These are phyloP conservation scores for Cebus imitator DNA, from an alignment of 2,113 vertebrate species.

Conservation along the genomic window DNA sequence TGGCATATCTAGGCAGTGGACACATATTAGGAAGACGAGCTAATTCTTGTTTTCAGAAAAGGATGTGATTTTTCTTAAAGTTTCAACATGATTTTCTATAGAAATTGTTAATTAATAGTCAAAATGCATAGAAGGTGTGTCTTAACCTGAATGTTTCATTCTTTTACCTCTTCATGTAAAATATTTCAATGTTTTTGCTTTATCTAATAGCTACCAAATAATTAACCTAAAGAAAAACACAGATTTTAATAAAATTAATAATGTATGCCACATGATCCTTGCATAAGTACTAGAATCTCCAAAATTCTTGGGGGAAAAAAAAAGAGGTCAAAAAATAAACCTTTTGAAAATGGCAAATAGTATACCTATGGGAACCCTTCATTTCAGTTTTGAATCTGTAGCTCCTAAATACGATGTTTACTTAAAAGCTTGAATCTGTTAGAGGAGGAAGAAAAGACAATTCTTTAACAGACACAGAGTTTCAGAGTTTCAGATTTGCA, in stretches of 20 bases:
- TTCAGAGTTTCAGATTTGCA: not conserved
- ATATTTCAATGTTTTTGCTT: not conserved
- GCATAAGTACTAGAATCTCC: not conserved
- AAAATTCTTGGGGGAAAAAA: not conserved
- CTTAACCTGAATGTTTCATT: not conserved
- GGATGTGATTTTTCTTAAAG: not conserved
- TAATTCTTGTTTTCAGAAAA: slow-evolving; percentile 35
- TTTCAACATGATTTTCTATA: not conserved
- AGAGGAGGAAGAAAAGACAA: not conserved
- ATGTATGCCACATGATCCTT: not conserved
- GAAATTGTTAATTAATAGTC: not conserved
- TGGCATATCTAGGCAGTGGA: not conserved
- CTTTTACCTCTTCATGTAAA: not conserved
- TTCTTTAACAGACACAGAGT: not conserved
- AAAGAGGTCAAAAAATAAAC: not conserved
- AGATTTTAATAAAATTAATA: not conserved
- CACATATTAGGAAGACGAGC: not conserved
- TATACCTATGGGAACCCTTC: not conserved
- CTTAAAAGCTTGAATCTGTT: not conserved
- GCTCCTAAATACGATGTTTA: not conserved
- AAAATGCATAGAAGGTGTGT: not conserved
- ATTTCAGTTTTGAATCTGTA: not conserved
- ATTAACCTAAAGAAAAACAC: not conserved
- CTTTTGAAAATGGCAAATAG: not conserved
- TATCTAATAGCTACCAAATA: not conserved